These are phyloP conservation scores for Drosophila anomalata DNA, from an alignment of 2,888 invertebrate species.

Conservation along the genomic window DNA sequence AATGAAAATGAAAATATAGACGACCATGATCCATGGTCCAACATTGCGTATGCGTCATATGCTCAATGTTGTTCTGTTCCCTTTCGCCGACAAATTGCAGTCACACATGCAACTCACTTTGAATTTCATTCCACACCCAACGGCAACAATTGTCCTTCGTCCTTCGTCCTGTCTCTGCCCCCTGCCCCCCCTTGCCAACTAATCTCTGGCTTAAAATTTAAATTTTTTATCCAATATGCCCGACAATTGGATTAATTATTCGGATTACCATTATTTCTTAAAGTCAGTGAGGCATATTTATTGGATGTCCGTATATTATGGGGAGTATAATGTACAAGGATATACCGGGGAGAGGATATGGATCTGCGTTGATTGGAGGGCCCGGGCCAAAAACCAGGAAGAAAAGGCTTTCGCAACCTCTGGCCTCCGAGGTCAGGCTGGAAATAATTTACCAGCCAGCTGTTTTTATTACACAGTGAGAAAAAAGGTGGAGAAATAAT, in stretches of 20 bases:
- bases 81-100: conserved; percentile 42
- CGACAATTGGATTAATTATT: neutral
- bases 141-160: conserved; percentile 38
- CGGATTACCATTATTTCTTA: neutral
- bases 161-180: conserved; percentile 7
- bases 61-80: conserved; percentile 31
- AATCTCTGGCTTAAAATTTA: conserved; percentile 6
- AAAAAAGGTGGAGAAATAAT: neutral
- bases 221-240: conserved; percentile 28
- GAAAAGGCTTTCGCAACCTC: neutral
- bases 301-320: neutral
- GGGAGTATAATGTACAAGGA: neutral
- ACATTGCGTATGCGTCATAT: conserved; percentile 54
- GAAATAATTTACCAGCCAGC: conserved; percentile 11
- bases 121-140: conserved; percentile 2
- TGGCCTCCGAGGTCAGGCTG: conserved; percentile 9
- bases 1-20: conserved; percentile 7
- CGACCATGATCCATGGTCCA: conserved; percentile 50
- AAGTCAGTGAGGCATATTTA: conserved; percentile 1
- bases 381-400: conserved; percentile 5
- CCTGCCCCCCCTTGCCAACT: neutral
- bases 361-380: neutral
- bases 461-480: conserved; percentile 10
- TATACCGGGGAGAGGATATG: neutral
- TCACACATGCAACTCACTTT: conserved; percentile 41